Evolutionary conservation across 2,113 vertebrate genomes (phyloP), one percentile per base, ranked within the genome.

Genomic region (Serinus canaria): DNA sequence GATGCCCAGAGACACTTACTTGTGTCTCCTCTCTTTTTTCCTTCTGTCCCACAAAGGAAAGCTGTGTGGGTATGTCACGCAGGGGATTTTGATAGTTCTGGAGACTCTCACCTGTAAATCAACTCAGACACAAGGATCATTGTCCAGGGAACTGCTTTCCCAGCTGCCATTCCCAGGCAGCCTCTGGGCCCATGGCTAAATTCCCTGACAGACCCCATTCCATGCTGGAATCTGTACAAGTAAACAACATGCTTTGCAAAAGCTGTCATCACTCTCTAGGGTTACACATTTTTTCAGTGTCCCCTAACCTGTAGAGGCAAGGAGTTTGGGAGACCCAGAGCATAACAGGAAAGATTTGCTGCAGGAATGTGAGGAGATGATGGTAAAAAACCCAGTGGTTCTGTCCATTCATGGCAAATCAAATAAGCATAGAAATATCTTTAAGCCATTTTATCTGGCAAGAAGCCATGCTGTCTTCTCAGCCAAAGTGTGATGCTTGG

Each of bases 211-310:
- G 92, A 75, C 13, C 11, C n/a, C 49, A 44, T 41, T 2, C 2
- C 0, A 35, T 90, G 47, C 60, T 92, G 17, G 33, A 66, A 85
- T 69, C 3, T 1, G 41, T 39, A 59, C 44, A 13, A 82, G 64
- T 58, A 82, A 89, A 83, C 56, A 77, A 64, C 52, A 53, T 31
- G 74, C 43, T 92, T 76, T 86, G 70, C 68, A 87, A 85, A 94
- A 94, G 58, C 87, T 96, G 87, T 95, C 92, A 95, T 87, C 93
- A 39, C 83, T 64, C 69, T 95, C 92, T 66, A 96, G 68, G 50
- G 35, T 92, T 91, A 79, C 53, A 14, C 81, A 92, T 90, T 82
- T 92, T 95, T 96, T 95, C 92, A 94, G 35, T 90, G 83, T 95
- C 88, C 89, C 56, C 56, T 93, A 92, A 91, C 92, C 83, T 94